Evolutionary conservation across 1,140 invertebrate species (phyloP).

Genomic region (Propsilocerus akamusi): DNA sequence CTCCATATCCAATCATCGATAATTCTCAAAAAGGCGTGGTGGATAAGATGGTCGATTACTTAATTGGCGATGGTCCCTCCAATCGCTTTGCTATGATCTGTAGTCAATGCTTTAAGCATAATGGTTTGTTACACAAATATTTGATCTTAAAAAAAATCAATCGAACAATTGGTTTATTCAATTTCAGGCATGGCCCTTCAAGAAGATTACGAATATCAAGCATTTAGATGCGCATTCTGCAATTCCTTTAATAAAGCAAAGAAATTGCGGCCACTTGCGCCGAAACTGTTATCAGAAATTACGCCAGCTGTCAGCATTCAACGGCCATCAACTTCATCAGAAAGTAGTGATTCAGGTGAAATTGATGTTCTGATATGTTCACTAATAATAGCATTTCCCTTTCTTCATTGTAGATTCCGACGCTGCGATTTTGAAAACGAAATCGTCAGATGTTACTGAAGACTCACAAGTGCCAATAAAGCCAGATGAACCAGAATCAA

Average conservation of each 20-base stretch:
- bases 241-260: conserved; percentile 60
- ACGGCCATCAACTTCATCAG: not conserved
- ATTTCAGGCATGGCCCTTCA: conserved; percentile 88
- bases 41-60: conserved; percentile 81
- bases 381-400: not conserved
- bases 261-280: conserved; percentile 61
- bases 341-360: not conserved
- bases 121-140: conserved; percentile 34
- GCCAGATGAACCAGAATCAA: not conserved
- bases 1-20: conserved; percentile 20
- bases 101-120: conserved; percentile 72
- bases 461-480: not conserved
- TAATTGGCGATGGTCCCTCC: conserved; percentile 87
- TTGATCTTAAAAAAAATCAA: not conserved
- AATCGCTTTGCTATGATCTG: conserved; percentile 93
- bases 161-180: not conserved
- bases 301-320: not conserved
- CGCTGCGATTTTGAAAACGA: not conserved
- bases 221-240: conserved; percentile 81
- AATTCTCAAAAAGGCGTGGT: conserved; percentile 40
- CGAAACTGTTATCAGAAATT: conserved; percentile 18
- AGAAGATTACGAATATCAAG: conserved; percentile 92
- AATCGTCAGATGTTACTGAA: not conserved
- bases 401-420: not conserved
- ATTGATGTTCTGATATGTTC: not conserved